phyloP scores from a whole-genome alignment of 2,797 vertebrate genomes.

The Dromococcyx pavoninus region DNA sequence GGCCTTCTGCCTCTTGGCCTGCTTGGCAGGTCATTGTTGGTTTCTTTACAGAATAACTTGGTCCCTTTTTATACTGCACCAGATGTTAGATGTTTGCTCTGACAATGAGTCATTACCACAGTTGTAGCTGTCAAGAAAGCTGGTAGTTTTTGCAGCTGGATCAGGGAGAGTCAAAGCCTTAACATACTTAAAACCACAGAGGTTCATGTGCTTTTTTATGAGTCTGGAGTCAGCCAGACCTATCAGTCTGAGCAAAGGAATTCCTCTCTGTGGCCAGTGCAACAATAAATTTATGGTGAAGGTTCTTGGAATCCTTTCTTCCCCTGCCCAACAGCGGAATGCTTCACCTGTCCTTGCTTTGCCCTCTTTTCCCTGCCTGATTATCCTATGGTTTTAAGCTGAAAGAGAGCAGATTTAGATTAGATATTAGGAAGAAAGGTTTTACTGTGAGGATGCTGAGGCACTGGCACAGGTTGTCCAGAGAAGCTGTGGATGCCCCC shows the following conservation, averaged over 20 bases:
- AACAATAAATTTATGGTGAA: not conserved
- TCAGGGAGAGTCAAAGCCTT: not conserved
- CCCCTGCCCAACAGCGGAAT: not conserved
- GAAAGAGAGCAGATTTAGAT: too few species aligned
- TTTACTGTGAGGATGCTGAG: too few species aligned
- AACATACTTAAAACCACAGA: not conserved
- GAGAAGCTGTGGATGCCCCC: too few species aligned
- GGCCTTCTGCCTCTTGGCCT: not conserved
- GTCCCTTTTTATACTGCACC: not conserved
- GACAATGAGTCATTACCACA: not conserved
- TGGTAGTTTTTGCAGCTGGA: not conserved
- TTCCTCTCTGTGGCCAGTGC: not conserved
- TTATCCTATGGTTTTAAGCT: not conserved
- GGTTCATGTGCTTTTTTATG: not conserved
- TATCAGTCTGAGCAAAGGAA: not conserved
- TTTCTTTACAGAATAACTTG: conserved; percentile 5
- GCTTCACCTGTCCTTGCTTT: not conserved
- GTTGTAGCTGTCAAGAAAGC: not conserved
- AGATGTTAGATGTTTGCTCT: conserved; percentile 9
- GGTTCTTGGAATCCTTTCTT: not conserved
- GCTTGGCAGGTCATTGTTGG: not conserved
- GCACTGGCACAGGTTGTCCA: too few species aligned
- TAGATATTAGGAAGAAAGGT: too few species aligned
- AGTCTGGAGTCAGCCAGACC: not conserved
- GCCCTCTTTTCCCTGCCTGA: not conserved